These are phyloP conservation scores for Ophioninae sp. DNA, from an alignment of 2,888 invertebrate species.

Conservation along the genomic window DNA sequence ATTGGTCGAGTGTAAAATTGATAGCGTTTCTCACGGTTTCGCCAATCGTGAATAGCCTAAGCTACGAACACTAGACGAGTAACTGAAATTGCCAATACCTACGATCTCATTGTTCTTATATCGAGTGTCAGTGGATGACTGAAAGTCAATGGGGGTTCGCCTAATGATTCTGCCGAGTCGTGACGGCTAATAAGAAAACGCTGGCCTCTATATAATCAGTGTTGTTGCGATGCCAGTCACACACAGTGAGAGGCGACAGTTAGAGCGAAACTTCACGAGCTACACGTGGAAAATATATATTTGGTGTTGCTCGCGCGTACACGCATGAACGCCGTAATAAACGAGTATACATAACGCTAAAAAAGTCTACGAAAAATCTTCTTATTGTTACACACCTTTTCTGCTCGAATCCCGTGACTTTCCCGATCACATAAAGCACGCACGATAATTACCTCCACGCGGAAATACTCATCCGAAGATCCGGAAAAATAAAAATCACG, in stretches of 20 bases:
- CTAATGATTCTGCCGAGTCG: slow-evolving; percentile 76
- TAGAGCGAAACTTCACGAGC: slow-evolving; percentile 32
- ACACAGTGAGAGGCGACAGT: slow-evolving; percentile 73
- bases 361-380: slow-evolving; percentile 12
- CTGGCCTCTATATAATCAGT: slow-evolving; percentile 71
- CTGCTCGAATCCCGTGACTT: slow-evolving; percentile 60
- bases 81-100: slow-evolving; percentile 10
- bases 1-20: background rate
- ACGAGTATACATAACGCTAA: slow-evolving; percentile 11
- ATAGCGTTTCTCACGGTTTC: slow-evolving; percentile 3
- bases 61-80: background rate
- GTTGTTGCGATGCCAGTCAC: slow-evolving; percentile 72
- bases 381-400: slow-evolving; percentile 72
- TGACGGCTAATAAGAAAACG: slow-evolving; percentile 68
- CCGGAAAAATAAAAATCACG: background rate
- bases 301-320: slow-evolving; percentile 19
- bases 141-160: slow-evolving; percentile 44
- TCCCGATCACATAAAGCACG: slow-evolving; percentile 24
- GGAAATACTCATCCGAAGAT: background rate
- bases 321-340: background rate
- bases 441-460: background rate
- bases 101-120: slow-evolving; percentile 4
- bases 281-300: slow-evolving; percentile 29
- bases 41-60: background rate
- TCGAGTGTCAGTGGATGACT: slow-evolving; percentile 5